These are phyloP conservation scores for Lampris incognitus DNA, from an alignment of 2,113 vertebrate species.

Conservation along the genomic window DNA sequence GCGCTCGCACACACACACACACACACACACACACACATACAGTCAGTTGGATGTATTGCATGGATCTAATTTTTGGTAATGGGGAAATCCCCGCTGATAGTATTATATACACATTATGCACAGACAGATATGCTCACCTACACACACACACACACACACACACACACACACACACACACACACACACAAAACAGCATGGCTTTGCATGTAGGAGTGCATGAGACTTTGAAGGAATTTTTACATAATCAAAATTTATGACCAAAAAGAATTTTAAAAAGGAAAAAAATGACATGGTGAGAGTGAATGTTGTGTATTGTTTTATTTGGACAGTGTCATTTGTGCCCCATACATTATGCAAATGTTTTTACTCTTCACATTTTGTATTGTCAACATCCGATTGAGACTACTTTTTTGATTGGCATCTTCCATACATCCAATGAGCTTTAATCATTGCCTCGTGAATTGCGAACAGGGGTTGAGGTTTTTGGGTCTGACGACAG, in stretches of 20 bases:
- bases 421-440: conserved; percentile 33
- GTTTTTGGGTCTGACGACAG: conserved; percentile 18
- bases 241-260: conserved; percentile 45
- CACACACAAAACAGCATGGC: conserved; percentile 47
- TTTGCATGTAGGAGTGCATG: conserved; percentile 64
- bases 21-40: conserved; percentile 13
- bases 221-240: conserved; percentile 19
- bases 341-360: conserved; percentile 10
- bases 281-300: not conserved
- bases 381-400: conserved; percentile 1
- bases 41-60: conserved; percentile 7
- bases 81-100: not conserved
- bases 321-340: conserved; percentile 32
- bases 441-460: conserved; percentile 41
- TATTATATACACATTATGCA: conserved; percentile 3
- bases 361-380: conserved; percentile 18
- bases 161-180: not conserved
- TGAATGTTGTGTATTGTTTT: conserved; percentile 23
- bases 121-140: not conserved
- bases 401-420: conserved; percentile 28
- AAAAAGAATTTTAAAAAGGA: conserved; percentile 43
- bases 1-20: not conserved
- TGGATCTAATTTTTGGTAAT: conserved; percentile 30
- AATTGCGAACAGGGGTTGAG: conserved; percentile 33
- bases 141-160: conserved; percentile 1